Evolutionary conservation across 92 coral and sea anemone species (phyloP), one percentile per base, ranked within the genome.

Genomic region (Siderastrea radians): DNA sequence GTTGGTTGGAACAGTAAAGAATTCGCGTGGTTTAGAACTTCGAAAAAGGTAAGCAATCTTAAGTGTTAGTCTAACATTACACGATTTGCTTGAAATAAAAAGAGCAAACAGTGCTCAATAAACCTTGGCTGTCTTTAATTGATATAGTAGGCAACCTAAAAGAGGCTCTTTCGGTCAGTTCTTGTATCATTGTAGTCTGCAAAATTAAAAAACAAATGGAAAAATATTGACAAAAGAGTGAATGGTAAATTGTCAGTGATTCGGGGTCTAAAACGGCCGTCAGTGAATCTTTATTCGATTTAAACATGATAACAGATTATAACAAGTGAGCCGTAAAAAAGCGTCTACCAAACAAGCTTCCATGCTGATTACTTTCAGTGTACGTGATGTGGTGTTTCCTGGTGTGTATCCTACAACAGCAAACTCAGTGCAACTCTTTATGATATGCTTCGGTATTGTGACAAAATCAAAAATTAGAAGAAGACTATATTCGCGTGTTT

Each of bases 311-410:
- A 15, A 49, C 51, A 47, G 10, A 47, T 48, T 79, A 48, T 16
- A 43, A 5, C 83, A 79, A 79, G 60, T 38, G 72, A 64, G 58
- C 26, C 72, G 72, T 79, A 79, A 79, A 79, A 74, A 79, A 63
- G 19, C 19, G 59, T 7, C 48, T 13, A 16, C 72, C 14, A 17
- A n/a, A 49, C 6, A 17, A 49, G 46, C 60, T 67, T 43, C 51
- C 45, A 68, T 54, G 61, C 61, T 55, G 61, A 55, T 55, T 38
- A 67, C 10, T 43, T 44, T 38, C 11, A 38, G 7, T 7, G 72
- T 7, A 38, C 49, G 43, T 45, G 15, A 67, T 38, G 12, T 14
- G 2, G 5, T 7, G 0, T 67, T 67, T 67, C 47, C 49, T 67
- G 46, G 48, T 26, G 12, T 55, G 38, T 26, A 26, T 26, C 38